Evolutionary conservation across 2,113 vertebrate genomes (phyloP).

Genomic region (Onychostoma macrolepis): DNA sequence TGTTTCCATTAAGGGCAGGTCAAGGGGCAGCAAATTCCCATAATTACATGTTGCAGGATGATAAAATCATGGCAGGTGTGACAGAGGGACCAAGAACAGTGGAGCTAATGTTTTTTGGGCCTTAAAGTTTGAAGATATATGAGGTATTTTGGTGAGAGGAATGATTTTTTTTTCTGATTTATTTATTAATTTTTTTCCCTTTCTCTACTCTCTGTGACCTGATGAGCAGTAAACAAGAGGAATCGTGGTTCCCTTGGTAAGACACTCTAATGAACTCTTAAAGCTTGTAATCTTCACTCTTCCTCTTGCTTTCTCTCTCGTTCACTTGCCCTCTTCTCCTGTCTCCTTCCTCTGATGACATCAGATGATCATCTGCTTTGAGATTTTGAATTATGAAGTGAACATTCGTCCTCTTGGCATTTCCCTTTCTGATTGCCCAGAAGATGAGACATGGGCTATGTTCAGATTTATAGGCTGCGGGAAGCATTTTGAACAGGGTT

Average conservation of each 20-base stretch:
- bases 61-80: constrained; percentile 16
- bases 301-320: neutral
- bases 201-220: neutral
- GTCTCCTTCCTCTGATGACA: constrained; percentile 22
- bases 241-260: constrained; percentile 45
- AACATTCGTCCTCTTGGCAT: constrained; percentile 3
- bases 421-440: constrained; percentile 1
- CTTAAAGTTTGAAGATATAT: neutral
- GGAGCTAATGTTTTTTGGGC: neutral
- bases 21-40: neutral
- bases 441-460: neutral
- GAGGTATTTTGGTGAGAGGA: neutral
- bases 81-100: neutral
- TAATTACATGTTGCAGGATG: neutral
- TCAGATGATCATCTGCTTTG: constrained; percentile 19
- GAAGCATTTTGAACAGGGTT: neutral
- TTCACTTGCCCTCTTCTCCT: neutral
- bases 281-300: constrained; percentile 4
- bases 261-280: constrained; percentile 23
- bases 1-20: neutral
- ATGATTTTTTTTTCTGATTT: constrained; percentile 16
- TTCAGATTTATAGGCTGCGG: neutral
- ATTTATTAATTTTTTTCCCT: neutral
- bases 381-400: constrained; percentile 22
- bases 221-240: constrained; percentile 46